Percentiles rank a stretch among this genome's conserved stretches.
Conservation (phyloP, 2,888 invertebrate species). For the Catocala nupta region DNA sequence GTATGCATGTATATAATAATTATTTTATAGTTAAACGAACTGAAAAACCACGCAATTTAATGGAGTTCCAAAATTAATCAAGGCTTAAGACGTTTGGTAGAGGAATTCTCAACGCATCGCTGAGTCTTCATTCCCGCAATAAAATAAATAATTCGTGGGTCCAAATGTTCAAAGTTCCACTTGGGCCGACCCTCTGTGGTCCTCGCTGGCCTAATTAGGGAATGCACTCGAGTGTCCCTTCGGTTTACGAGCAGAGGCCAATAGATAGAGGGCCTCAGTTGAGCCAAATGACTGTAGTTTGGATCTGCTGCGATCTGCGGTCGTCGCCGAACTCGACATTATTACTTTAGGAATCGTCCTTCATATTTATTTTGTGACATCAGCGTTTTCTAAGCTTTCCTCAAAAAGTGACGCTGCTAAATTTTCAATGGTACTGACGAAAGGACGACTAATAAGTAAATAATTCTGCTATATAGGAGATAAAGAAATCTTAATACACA, state of each 20-base stretch:
- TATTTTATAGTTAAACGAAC: conserved; percentile 1
- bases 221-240: conserved; percentile 52
- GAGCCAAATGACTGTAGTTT: conserved; percentile 45
- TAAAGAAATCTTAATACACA: too few species aligned
- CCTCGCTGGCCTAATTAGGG: conserved; percentile 47
- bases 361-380: conserved; percentile 14
- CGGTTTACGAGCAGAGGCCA: conserved; percentile 52
- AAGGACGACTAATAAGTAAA: too few species aligned
- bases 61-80: conserved; percentile 42
- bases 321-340: conserved; percentile 8
- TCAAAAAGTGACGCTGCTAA: not conserved
- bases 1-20: conserved; percentile 1
- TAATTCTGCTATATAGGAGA: too few species aligned
- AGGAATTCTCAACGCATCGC: conserved; percentile 47
- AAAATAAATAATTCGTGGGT: conserved; percentile 53
- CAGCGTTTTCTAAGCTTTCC: conserved; percentile 1
- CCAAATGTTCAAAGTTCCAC: conserved; percentile 49
- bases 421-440: not conserved
- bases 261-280: conserved; percentile 44
- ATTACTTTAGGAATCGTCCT: conserved; percentile 8
- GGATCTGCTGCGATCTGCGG: conserved; percentile 18
- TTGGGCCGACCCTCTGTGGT: conserved; percentile 36
- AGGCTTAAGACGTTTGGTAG: conserved; percentile 28
- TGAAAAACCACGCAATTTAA: conserved; percentile 12
- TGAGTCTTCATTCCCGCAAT: conserved; percentile 44